These are phyloP conservation scores for Tetrapedia diversipes DNA, from an alignment of 2,888 invertebrate species.

Conservation along the genomic window DNA sequence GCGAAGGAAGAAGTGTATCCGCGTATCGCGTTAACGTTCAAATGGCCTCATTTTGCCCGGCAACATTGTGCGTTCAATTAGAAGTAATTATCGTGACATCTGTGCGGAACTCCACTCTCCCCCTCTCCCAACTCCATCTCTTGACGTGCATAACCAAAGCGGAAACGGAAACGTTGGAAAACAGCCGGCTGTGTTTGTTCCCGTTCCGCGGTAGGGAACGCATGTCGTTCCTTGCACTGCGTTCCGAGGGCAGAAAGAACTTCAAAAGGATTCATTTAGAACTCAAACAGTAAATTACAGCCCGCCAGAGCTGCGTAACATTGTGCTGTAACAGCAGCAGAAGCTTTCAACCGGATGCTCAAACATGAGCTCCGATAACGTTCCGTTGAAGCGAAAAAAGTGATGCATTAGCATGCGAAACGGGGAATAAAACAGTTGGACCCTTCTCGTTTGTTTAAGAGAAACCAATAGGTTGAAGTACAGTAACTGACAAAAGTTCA, in stretches of 20 bases:
- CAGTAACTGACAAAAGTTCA: no score
- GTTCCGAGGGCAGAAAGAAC: background rate
- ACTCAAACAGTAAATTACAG: background rate
- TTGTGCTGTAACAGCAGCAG: background rate
- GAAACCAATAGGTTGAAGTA: no score
- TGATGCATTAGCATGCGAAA: no score
- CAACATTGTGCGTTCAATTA: conserved; percentile 2
- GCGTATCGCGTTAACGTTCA: conserved; percentile 1
- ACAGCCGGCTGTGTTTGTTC: background rate
- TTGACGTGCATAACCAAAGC: no score
- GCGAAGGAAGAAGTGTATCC: background rate
- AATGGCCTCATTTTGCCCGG: background rate
- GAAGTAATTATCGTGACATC: background rate
- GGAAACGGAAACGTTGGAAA: conserved; percentile 4
- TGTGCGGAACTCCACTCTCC: no score
- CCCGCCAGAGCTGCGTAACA: no score
- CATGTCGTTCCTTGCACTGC: background rate
- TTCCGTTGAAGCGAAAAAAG: no score
- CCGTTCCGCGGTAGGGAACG: background rate
- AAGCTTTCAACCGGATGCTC: background rate
- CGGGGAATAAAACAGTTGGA: no score
- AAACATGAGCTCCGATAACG: no score
- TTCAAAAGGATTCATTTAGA: background rate
- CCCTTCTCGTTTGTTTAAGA: no score
- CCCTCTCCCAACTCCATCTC: no score